Evolutionary conservation across 1,140 invertebrate genomes (phyloP).

Genomic region (Orussus abietinus): DNA sequence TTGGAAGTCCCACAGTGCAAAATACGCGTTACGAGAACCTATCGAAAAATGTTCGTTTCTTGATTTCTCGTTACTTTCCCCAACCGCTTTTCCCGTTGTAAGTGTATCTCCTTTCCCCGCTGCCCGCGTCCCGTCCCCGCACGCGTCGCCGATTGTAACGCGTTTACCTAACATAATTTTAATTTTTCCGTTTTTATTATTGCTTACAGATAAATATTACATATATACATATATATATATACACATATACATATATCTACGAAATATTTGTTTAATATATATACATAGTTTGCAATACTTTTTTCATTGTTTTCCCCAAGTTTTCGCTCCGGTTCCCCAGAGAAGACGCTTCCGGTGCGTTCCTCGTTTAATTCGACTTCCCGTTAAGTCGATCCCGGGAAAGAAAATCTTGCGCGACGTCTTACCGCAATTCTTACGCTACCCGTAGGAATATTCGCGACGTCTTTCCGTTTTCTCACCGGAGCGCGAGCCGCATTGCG

Average conservation of each 20-base stretch:
- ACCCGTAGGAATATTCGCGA: too few relatives aligned
- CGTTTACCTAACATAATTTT: conserved; percentile 22
- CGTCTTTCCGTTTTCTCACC: too few relatives aligned
- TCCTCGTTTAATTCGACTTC: too few relatives aligned
- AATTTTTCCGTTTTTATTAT: conserved; percentile 19
- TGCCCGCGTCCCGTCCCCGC: conserved; percentile 17
- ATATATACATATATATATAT: conserved; percentile 1
- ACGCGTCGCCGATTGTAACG: conserved; percentile 20
- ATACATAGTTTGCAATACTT: too few relatives aligned
- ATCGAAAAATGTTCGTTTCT: conserved; percentile 21
- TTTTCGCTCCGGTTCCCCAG: too few relatives aligned
- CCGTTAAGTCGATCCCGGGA: background rate
- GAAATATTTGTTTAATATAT: conserved; percentile 20
- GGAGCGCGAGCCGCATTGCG: too few relatives aligned
- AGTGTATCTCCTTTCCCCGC: conserved; percentile 11
- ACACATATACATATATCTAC: conserved; percentile 17
- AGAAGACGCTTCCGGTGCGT: too few relatives aligned
- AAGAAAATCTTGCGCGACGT: background rate
- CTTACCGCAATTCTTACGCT: too few relatives aligned
- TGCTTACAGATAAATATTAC: conserved; percentile 1
- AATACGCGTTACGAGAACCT: conserved; percentile 21
- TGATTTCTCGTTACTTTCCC: conserved; percentile 12
- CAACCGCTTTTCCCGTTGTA: background rate
- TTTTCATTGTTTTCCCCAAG: background rate
- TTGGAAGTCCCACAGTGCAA: conserved; percentile 17